Evolutionary conservation across 2,888 invertebrate species (phyloP).

Genomic region (Trachelus iudaicus): DNA sequence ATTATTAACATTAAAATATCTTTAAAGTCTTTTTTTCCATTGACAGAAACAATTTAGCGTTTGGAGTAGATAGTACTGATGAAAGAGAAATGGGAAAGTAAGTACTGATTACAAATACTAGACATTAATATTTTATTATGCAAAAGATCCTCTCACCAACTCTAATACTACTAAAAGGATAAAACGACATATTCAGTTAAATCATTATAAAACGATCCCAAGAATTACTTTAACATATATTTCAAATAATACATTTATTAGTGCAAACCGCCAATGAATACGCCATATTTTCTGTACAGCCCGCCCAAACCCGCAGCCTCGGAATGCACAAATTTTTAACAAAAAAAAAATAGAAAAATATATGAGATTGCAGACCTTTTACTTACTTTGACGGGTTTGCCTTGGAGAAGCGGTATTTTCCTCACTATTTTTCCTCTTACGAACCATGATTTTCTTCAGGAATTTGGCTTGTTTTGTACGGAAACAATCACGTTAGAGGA

Average conservation of each 20-base stretch:
- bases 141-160: background rate
- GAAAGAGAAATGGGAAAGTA: background rate
- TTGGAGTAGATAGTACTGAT: background rate
- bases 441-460: background rate
- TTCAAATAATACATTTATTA: constrained; percentile 10
- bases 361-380: background rate
- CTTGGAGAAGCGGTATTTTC: constrained; percentile 33
- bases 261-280: constrained; percentile 40
- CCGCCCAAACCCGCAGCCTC: constrained; percentile 37
- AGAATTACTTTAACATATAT: background rate
- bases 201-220: background rate
- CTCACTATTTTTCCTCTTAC: background rate
- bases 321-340: background rate
- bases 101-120: background rate
- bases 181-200: background rate
- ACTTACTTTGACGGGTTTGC: constrained; percentile 44
- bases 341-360: background rate
- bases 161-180: background rate
- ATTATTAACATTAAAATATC: background rate
- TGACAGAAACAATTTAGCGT: background rate
- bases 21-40: background rate
- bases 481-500: constrained; percentile 1
- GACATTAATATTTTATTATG: background rate
- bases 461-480: background rate
- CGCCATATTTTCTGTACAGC: constrained; percentile 40